These are phyloP conservation scores for Aplocera efformata DNA, from an alignment of 2,888 invertebrate genomes.

Conservation along the genomic window DNA sequence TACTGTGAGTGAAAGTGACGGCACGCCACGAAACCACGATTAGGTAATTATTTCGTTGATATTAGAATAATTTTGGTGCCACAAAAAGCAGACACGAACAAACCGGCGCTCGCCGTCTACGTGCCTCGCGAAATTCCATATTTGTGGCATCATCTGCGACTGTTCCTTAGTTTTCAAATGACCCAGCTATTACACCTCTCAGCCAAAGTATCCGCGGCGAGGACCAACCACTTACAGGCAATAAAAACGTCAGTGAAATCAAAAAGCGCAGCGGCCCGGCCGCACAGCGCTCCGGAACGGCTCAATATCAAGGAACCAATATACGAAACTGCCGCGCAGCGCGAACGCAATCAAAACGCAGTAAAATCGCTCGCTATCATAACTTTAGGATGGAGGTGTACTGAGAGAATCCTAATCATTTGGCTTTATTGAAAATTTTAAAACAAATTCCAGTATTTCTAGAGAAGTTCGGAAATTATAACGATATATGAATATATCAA, in stretches of 20 bases:
- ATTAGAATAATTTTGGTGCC: too few species aligned
- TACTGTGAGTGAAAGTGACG: constrained; percentile 4
- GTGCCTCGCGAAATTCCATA: too few species aligned
- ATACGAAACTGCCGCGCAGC: constrained; percentile 35
- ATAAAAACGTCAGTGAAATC: constrained; percentile 12
- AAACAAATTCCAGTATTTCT: background rate
- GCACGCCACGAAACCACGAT: background rate
- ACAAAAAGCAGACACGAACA: too few species aligned
- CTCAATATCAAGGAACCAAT: constrained; percentile 59
- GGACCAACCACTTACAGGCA: background rate
- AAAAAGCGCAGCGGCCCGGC: constrained; percentile 17
- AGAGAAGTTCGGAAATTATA: too few species aligned
- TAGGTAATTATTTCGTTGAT: too few species aligned
- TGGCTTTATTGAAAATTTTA: too few species aligned
- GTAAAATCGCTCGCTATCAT: constrained; percentile 55
- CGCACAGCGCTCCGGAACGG: constrained; percentile 26
- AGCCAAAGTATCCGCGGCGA: background rate
- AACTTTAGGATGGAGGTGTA: constrained; percentile 40
- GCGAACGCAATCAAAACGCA: constrained; percentile 61
- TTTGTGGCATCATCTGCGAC: too few species aligned
- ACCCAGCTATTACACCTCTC: too few species aligned
- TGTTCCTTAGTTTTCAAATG: too few species aligned
- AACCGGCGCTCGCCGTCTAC: too few species aligned
- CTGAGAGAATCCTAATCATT: too few species aligned
- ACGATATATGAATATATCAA: background rate